Percentiles rank a stretch among this genome's conserved stretches.
Conservation (phyloP, 2,797 vertebrate genomes). For the Dipus sagitta region DNA sequence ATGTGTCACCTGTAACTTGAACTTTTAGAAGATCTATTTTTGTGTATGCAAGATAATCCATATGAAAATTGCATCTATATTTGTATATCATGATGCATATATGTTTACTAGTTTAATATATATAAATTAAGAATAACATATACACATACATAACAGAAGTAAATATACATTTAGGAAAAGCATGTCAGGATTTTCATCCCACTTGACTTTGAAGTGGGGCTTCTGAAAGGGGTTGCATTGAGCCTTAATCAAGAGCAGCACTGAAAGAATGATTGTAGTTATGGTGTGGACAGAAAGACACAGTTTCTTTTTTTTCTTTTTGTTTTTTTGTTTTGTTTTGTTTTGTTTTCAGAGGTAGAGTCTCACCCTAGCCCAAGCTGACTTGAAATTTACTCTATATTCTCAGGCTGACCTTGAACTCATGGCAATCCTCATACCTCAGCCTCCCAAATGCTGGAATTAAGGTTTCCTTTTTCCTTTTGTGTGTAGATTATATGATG, state of each 20-base stretch:
- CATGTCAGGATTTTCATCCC: background rate
- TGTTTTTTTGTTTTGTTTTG: no score
- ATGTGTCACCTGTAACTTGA: background rate
- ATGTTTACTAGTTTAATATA: background rate
- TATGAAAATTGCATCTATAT: background rate
- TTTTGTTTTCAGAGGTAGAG: no score
- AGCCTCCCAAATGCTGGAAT: no score
- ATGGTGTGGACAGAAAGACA: background rate
- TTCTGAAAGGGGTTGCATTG: background rate
- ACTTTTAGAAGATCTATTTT: conserved; percentile 18
- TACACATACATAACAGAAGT: background rate
- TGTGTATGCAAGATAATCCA: background rate
- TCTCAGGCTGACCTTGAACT: no score
- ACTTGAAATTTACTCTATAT: no score
- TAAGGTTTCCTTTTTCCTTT: no score
- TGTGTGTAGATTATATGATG: no score
- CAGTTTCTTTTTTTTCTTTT: background rate
- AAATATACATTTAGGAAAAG: background rate
- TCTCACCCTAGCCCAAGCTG: no score
- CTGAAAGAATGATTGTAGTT: background rate
- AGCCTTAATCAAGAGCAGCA: background rate
- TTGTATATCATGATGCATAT: background rate
- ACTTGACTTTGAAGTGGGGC: background rate
- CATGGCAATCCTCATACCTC: no score
- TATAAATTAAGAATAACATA: background rate